These are phyloP conservation scores for Formicarius rufipectus DNA, from an alignment of 2,113 vertebrate species.

Conservation along the genomic window DNA sequence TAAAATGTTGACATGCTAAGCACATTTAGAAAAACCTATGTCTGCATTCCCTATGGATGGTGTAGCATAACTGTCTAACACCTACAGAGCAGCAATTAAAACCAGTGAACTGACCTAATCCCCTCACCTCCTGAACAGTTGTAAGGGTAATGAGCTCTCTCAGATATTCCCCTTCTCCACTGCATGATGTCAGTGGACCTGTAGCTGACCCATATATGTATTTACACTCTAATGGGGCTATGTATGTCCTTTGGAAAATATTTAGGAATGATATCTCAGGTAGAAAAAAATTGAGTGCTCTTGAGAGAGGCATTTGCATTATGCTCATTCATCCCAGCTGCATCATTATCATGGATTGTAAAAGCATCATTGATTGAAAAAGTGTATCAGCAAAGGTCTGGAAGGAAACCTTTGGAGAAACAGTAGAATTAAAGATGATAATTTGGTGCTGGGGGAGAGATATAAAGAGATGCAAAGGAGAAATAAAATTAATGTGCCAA, in stretches of 20 bases:
- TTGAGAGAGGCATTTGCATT: not conserved
- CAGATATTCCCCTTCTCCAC: not conserved
- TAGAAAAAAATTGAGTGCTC: not conserved
- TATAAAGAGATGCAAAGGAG: not conserved
- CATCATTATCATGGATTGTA: accelerated
- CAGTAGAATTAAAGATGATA: not conserved
- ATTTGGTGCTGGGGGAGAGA: not conserved
- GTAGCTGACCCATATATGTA: not conserved
- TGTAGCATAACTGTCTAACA: constrained; percentile 34
- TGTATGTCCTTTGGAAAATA: not conserved
- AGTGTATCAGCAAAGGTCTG: not conserved
- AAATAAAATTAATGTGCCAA: not conserved
- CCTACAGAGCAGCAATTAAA: not conserved
- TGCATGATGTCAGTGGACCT: not conserved
- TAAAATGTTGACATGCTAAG: constrained; percentile 67
- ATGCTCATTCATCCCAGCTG: not conserved
- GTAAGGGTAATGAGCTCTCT: not conserved
- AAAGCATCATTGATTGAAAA: not conserved
- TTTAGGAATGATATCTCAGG: not conserved
- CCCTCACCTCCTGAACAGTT: not conserved
- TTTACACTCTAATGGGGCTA: not conserved
- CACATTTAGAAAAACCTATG: constrained; percentile 66
- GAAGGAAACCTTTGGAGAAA: not conserved
- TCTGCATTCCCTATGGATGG: constrained; percentile 66
- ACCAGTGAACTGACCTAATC: not conserved